These are phyloP conservation scores for Ferrisia virgata DNA, from an alignment of 2,888 invertebrate species.

Conservation along the genomic window DNA sequence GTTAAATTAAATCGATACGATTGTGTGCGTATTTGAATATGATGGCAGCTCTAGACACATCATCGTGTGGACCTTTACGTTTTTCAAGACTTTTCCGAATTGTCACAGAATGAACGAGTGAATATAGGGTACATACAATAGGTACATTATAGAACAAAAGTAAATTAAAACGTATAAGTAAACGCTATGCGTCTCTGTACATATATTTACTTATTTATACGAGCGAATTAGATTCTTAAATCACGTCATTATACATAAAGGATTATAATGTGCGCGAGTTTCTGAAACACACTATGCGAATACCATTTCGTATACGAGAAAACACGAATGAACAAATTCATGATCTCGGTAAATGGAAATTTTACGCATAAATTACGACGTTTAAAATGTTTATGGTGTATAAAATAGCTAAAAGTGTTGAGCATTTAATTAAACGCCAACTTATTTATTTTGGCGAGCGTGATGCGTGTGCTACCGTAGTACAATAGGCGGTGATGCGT, in stretches of 20 bases:
- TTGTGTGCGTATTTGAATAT: no score
- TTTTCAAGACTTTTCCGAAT: not conserved
- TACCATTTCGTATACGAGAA: not conserved
- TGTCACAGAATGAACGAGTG: no score
- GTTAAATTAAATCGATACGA: no score
- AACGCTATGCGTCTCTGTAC: no score
- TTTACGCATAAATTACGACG: constrained; percentile 10
- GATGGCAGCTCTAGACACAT: no score
- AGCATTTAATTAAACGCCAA: constrained; percentile 6
- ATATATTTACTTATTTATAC: no score
- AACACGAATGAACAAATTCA: not conserved
- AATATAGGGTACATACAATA: no score
- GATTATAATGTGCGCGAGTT: not conserved
- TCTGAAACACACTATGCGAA: not conserved
- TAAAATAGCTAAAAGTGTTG: constrained; percentile 1
- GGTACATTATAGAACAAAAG: no score
- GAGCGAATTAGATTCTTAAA: not conserved
- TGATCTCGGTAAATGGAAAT: constrained; percentile 3
- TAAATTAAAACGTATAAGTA: not conserved
- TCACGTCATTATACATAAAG: not conserved
- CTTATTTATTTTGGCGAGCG: not conserved
- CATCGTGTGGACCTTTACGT: no score
- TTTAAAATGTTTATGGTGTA: constrained; percentile 1
- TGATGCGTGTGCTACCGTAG: not conserved
- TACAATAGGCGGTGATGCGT: not conserved